These are phyloP conservation scores for Synergus japonicus DNA, from an alignment of 2,888 invertebrate genomes.

Conservation along the genomic window DNA sequence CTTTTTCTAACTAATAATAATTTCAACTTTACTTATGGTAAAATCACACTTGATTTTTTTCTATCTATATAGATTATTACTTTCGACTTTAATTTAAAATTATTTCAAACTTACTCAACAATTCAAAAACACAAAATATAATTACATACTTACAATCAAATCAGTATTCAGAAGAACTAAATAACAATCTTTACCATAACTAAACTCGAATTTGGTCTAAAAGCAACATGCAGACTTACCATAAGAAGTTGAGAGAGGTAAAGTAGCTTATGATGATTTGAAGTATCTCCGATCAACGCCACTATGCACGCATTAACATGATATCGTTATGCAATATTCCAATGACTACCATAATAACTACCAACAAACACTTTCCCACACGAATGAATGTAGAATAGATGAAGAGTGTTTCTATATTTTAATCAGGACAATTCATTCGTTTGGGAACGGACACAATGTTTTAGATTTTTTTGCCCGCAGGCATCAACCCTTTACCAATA, in stretches of 20 bases:
- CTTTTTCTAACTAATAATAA: constrained; percentile 50
- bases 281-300: constrained; percentile 80
- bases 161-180: constrained; percentile 45
- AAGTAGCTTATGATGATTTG: constrained; percentile 80
- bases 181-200: constrained; percentile 55
- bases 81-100: neutral
- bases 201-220: constrained; percentile 51
- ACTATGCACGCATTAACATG: constrained; percentile 73
- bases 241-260: constrained; percentile 80
- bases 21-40: constrained; percentile 59
- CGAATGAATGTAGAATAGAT: constrained; percentile 75
- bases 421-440: neutral
- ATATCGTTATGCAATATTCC: constrained; percentile 44
- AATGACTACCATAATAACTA: constrained; percentile 40
- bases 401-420: constrained; percentile 77
- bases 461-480: neutral
- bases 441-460: neutral
- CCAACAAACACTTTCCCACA: constrained; percentile 20
- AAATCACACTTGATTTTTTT: constrained; percentile 33
- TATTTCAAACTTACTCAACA: neutral
- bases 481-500: constrained; percentile 56
- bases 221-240: constrained; percentile 78
- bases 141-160: neutral
- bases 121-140: too few species aligned
- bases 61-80: neutral